A percentile compares a stretch with the other conserved stretches of the same genome.
phyloP scores from a whole-genome alignment of 1,140 invertebrate genomes.

The Globodera rostochiensis region DNA sequence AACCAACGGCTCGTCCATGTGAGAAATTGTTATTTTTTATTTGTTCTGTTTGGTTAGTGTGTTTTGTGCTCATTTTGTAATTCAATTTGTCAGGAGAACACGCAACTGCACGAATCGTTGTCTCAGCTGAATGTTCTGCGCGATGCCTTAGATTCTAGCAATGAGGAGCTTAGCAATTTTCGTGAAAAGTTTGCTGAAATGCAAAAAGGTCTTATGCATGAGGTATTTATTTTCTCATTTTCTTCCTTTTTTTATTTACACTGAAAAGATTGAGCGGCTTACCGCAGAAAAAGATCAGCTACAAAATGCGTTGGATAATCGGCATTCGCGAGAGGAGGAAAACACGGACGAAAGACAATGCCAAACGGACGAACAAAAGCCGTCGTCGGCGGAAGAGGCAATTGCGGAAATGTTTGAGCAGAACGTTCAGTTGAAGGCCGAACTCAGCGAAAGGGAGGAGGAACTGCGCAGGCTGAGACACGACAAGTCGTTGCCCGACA shows the following conservation, averaged over 20 bases:
- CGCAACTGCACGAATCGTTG: background rate
- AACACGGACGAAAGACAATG: background rate
- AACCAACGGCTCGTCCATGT: conserved; percentile 23
- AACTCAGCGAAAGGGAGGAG: background rate
- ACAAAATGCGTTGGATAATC: conserved; percentile 1
- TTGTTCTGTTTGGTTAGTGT: background rate
- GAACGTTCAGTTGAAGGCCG: background rate
- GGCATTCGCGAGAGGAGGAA: background rate
- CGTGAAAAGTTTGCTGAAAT: conserved; percentile 11
- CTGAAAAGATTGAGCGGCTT: background rate
- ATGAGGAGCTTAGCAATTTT: conserved; percentile 12
- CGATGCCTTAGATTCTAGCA: conserved; percentile 20
- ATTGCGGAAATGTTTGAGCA: background rate
- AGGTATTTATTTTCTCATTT: conserved; percentile 14
- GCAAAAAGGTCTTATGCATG: background rate
- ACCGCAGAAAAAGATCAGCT: conserved; percentile 14
- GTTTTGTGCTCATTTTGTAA: background rate
- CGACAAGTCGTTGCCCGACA: conserved; percentile 63
- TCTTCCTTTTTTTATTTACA: background rate
- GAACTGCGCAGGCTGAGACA: conserved; percentile 64
- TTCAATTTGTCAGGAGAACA: conserved; percentile 7
- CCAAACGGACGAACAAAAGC: conserved; percentile 13
- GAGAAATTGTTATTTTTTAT: conserved; percentile 6
- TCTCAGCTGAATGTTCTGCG: background rate
- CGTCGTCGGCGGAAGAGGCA: background rate